Evolutionary conservation across 1,140 invertebrate species (phyloP), one percentile per base, ranked within the genome.

Genomic region (Calosoma granatense): DNA sequence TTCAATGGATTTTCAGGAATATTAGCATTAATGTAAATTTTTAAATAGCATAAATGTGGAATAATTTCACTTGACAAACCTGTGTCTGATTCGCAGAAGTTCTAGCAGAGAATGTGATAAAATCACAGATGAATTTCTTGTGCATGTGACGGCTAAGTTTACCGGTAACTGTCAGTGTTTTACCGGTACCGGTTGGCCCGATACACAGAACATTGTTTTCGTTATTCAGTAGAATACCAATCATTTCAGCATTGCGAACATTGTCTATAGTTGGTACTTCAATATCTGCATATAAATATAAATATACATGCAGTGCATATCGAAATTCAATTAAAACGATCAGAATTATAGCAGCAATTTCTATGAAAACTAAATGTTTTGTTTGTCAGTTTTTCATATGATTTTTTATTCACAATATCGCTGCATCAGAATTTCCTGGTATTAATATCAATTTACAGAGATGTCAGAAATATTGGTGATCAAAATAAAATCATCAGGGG

Each of bases 131-230:
- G 61, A 80, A 90, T 63, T 82, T 81, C 60, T 85, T 83, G 51
- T 78, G 78, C 68, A 84, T 75, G 1, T 78, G 77, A 22, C 75
- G 71, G 0, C 76, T 74, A 1, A 85, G 68, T 69, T 84, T 84
- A 3, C 83, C 77, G 56, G 83, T 78, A 30, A 90, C 77, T 39
- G 87, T 89, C 22, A 84, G 71, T 2, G 85, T 89, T 71, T 92
- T 92, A 20, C 88, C 88, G 1, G 87, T 90, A 55, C 88, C 88
- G 12, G 88, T 90, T 1, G 87, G 87, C 1, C 90, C 89, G 1
- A 90, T 79, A 63, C 88, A 85, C 9, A 91, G 69, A 11, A 82
- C 75, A 61, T 87, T 84, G 55, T 80, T 80, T 59, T 80, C 75
- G 54, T 79, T 80, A 1, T 63, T 53, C 2, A 85, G 61, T 53